Conservation (phyloP, 2,113 vertebrate genomes). For the Fregetta grallaria region DNA sequence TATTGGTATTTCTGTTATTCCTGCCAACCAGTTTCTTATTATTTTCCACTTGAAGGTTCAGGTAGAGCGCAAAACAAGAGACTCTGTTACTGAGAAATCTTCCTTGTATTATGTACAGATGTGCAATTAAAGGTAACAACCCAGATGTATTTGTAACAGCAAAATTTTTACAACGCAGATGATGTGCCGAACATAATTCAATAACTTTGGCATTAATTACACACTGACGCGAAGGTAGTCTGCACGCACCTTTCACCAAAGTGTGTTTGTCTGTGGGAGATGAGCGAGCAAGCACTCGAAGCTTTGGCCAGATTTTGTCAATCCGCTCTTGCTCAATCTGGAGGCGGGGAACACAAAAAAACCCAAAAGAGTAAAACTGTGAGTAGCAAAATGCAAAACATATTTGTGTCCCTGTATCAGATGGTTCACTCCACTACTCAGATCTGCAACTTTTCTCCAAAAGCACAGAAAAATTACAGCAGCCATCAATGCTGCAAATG, state of each 20-base stretch:
- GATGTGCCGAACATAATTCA: background rate
- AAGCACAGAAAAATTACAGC: background rate
- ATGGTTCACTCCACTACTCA: background rate
- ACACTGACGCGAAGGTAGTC: accelerated
- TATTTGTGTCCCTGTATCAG: background rate
- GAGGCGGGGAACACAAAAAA: background rate
- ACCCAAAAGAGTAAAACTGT: background rate
- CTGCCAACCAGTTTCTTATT: background rate
- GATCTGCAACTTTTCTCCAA: background rate
- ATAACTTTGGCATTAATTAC: background rate
- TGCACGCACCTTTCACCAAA: slow-evolving; percentile 91
- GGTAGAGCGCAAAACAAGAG: background rate
- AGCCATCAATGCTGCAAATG: background rate
- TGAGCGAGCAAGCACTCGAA: slow-evolving; percentile 93
- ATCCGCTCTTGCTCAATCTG: slow-evolving; percentile 97
- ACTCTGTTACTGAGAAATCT: background rate
- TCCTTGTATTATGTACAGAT: background rate
- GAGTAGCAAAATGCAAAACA: background rate
- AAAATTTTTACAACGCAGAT: background rate
- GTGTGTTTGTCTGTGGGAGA: slow-evolving; percentile 98
- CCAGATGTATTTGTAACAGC: background rate
- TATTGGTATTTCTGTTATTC: background rate
- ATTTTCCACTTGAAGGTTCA: background rate
- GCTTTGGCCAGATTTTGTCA: slow-evolving; percentile 98
- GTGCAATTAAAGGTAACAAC: background rate